Conservation (phyloP, 2,113 vertebrate species). For the Leucosticte australis region DNA sequence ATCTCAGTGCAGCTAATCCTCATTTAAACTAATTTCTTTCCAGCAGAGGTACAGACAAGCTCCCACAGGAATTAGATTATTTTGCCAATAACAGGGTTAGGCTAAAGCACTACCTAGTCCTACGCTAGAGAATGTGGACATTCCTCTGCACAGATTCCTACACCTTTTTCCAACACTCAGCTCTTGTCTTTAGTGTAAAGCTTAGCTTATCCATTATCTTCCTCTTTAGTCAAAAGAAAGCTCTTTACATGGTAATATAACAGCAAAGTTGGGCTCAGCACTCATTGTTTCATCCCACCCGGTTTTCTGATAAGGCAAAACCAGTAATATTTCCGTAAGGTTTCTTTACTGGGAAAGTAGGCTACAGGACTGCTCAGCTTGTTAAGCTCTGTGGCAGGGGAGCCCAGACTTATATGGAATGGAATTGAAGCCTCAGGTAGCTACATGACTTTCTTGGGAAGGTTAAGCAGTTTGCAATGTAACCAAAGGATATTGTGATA, state of each 20-base stretch:
- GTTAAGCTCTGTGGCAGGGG: not conserved
- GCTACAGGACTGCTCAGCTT: not conserved
- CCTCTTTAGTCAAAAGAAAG: not conserved
- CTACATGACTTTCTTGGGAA: not conserved
- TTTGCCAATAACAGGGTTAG: not conserved
- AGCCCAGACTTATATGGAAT: rapidly evolving
- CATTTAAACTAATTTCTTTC: not conserved
- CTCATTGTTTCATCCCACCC: not conserved
- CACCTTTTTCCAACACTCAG: not conserved
- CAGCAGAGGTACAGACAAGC: not conserved
- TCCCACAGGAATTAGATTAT: not conserved
- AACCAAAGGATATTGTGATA: not conserved
- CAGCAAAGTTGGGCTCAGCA: not conserved
- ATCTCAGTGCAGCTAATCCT: not conserved
- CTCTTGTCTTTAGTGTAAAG: not conserved
- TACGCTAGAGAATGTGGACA: rapidly evolving
- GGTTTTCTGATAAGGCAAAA: not conserved
- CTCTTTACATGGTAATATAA: not conserved
- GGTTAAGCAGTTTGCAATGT: not conserved
- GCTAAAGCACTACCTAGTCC: not conserved
- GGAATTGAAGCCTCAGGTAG: not conserved
- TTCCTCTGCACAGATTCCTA: not conserved
- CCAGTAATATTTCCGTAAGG: not conserved
- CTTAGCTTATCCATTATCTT: not conserved
- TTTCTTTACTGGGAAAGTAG: not conserved